phyloP scores from a whole-genome alignment of 2,113 vertebrate genomes.

The Tetrao urogallus region DNA sequence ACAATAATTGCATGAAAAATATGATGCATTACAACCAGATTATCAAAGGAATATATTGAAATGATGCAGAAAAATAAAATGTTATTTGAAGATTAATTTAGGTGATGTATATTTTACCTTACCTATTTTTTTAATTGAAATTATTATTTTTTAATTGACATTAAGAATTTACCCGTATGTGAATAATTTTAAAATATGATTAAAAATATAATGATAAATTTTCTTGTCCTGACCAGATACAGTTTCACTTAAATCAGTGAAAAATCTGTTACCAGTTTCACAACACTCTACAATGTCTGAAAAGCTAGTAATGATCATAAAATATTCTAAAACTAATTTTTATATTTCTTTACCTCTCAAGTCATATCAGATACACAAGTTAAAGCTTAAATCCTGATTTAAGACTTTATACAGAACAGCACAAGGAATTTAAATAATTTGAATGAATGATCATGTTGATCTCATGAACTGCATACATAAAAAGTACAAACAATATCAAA shows the following conservation, averaged over 20 bases:
- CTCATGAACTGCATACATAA: too few species aligned
- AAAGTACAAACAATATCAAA: neutral
- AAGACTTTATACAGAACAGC: neutral
- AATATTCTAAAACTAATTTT: neutral
- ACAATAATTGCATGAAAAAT: neutral
- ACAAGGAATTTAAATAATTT: neutral
- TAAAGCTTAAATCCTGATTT: neutral
- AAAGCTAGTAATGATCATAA: accelerated
- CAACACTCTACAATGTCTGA: neutral
- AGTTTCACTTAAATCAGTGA: neutral
- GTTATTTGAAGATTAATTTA: neutral
- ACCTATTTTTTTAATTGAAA: neutral
- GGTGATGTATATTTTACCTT: neutral
- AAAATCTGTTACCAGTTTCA: neutral
- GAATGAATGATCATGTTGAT: too few species aligned
- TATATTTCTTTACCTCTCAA: neutral
- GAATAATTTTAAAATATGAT: neutral
- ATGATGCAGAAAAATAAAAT: neutral
- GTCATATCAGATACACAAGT: neutral
- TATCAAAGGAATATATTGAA: neutral
- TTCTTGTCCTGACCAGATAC: neutral
- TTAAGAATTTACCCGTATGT: neutral
- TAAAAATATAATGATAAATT: neutral
- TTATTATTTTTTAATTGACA: neutral
- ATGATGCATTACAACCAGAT: neutral